phyloP scores from a whole-genome alignment of 1,140 invertebrate genomes.

The Sipha flava region DNA sequence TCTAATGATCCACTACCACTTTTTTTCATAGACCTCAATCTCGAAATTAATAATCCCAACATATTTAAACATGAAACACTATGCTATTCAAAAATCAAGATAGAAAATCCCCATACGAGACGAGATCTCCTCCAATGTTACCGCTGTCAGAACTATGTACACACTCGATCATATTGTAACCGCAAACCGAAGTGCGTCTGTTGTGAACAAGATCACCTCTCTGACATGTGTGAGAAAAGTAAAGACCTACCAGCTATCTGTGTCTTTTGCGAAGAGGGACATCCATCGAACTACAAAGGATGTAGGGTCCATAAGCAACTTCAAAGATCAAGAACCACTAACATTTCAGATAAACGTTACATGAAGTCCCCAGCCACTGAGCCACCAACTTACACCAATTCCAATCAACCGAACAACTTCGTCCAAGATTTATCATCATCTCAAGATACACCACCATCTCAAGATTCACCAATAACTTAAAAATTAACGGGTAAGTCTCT shows the following conservation, averaged over 20 bases:
- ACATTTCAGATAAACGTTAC: not conserved
- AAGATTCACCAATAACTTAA: not conserved
- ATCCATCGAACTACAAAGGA: conserved; percentile 43
- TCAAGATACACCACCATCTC: no score
- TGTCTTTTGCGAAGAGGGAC: conserved; percentile 38
- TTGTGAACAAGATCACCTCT: not conserved
- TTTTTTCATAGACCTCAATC: not conserved
- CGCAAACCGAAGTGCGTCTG: not conserved
- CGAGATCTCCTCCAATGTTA: no score
- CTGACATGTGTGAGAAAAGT: not conserved
- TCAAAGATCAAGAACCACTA: not conserved
- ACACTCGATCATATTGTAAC: not conserved
- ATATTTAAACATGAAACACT: not conserved
- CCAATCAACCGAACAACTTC: no score
- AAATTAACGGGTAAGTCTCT: not conserved
- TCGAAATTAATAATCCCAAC: not conserved
- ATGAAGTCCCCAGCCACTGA: not conserved
- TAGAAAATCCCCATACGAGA: no score
- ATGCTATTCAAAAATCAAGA: no score
- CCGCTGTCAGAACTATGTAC: not conserved
- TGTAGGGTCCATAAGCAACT: conserved; percentile 40
- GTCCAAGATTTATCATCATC: no score
- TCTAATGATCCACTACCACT: not conserved
- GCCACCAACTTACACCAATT: no score
- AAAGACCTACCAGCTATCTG: no score